These are phyloP conservation scores for Aspidoscelis tigris DNA, from an alignment of 2,113 vertebrate genomes.

Conservation along the genomic window DNA sequence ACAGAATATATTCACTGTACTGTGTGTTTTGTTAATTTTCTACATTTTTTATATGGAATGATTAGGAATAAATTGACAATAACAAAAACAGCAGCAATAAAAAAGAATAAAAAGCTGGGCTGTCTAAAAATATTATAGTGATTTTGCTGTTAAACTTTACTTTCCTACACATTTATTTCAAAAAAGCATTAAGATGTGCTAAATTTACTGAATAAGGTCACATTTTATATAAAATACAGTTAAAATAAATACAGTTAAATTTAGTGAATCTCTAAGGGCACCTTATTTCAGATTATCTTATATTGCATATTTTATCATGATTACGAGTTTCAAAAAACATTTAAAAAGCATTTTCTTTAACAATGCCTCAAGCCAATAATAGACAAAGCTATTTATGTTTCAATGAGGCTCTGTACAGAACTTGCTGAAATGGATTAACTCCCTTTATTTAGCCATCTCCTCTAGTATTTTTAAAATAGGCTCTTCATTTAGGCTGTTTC, in stretches of 20 bases:
- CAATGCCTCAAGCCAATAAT: conserved; percentile 46
- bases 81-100: background rate
- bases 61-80: no score
- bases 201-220: background rate
- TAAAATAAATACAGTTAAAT: background rate
- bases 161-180: background rate
- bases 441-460: conserved; percentile 67
- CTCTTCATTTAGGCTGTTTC: conserved; percentile 72
- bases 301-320: background rate
- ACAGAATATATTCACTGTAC: no score
- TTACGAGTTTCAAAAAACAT: background rate
- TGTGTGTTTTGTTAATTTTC: no score
- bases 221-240: background rate
- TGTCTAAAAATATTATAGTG: background rate
- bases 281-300: background rate
- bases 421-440: conserved; percentile 66
- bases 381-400: conserved; percentile 50
- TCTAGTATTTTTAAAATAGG: conserved; percentile 72
- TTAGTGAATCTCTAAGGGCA: background rate
- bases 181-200: background rate
- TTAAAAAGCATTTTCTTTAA: conserved; percentile 41
- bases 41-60: no score
- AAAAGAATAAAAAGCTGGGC: background rate
- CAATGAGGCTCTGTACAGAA: conserved; percentile 64
- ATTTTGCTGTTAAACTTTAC: background rate